Conservation (phyloP, 2,797 vertebrate species). For the Brachymystax lenok region DNA sequence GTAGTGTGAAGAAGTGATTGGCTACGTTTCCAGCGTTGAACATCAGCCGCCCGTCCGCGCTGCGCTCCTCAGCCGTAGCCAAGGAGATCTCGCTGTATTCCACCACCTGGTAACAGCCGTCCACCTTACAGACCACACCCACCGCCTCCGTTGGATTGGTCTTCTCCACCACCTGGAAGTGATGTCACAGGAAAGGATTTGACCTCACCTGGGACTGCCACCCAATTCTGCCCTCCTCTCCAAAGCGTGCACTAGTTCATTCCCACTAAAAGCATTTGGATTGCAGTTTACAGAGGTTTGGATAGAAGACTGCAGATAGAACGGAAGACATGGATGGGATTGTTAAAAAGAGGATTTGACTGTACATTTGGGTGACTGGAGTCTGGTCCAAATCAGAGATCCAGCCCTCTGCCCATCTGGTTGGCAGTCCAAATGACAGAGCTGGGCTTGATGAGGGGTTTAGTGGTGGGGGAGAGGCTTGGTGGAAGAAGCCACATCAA, state of each 20-base stretch:
- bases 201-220: background rate
- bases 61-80: constrained; percentile 86
- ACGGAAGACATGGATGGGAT: background rate
- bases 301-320: too few species aligned
- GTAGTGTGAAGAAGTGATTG: constrained; percentile 92
- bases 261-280: too few species aligned
- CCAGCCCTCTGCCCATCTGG: constrained; percentile 59
- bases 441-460: constrained; percentile 64
- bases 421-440: constrained; percentile 72
- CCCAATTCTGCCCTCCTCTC: background rate
- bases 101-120: constrained; percentile 91
- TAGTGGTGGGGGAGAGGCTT: constrained; percentile 38
- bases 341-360: background rate
- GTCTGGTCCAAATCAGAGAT: constrained; percentile 46
- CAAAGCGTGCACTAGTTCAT: too few species aligned
- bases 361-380: constrained; percentile 33
- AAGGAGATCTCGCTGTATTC: constrained; percentile 98
- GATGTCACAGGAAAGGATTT: constrained; percentile 11
- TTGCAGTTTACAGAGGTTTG: too few species aligned
- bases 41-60: constrained; percentile 85
- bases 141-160: constrained; percentile 95
- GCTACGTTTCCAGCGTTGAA: constrained; percentile 93
- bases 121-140: constrained; percentile 93
- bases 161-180: constrained; percentile 93
- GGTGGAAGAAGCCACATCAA: constrained; percentile 68